Conservation (phyloP, 2,888 invertebrate species). For the Arctia plantaginis region DNA sequence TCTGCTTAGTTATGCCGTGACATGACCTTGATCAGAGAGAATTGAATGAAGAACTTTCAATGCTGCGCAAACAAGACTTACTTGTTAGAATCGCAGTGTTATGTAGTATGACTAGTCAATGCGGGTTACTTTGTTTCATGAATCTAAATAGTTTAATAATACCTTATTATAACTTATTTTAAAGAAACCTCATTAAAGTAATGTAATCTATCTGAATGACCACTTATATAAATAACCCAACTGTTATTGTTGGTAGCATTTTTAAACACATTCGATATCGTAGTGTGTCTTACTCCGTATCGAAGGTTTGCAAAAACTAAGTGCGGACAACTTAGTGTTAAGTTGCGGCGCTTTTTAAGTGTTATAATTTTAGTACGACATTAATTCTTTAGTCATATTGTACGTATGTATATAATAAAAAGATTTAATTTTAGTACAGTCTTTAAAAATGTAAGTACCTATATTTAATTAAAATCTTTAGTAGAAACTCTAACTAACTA, state of each 20-base stretch:
- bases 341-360: no score
- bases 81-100: background rate
- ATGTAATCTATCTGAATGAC: background rate
- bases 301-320: no score
- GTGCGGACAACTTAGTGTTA: no score
- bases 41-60: slow-evolving; percentile 36
- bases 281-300: no score
- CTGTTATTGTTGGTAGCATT: background rate
- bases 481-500: no score
- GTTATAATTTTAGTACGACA: no score
- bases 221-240: background rate
- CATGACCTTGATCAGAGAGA: slow-evolving; percentile 72
- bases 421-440: no score
- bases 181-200: background rate
- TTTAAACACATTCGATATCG: no score
- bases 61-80: slow-evolving; percentile 17
- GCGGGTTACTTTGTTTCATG: slow-evolving; percentile 4
- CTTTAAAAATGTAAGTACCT: no score
- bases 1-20: slow-evolving; percentile 56
- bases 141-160: background rate
- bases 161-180: background rate
- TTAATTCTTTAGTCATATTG: no score
- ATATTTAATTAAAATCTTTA: no score
- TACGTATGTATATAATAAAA: no score
- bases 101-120: background rate